Evolutionary conservation across 1,140 invertebrate species (phyloP).

Genomic region (Diorhabda sublineata): DNA sequence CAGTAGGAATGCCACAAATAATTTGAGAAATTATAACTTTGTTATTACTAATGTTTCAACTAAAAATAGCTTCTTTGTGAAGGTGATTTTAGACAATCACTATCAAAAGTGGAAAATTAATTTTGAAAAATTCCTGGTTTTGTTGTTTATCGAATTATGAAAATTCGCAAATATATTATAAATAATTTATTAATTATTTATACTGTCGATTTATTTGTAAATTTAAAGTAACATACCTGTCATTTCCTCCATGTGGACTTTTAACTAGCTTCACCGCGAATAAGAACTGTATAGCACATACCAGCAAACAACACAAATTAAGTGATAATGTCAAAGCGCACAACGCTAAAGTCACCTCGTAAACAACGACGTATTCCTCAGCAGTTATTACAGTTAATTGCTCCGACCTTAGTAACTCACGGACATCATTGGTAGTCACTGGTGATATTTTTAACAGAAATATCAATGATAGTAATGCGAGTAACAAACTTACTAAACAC

Average conservation of each 20-base stretch:
- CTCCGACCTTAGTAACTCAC: constrained; percentile 55
- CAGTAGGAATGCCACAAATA: too few relatives aligned
- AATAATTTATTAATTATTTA: too few relatives aligned
- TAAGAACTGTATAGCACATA: constrained; percentile 90
- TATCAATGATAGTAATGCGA: constrained; percentile 77
- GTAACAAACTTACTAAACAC: constrained; percentile 75
- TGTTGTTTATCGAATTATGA: too few relatives aligned
- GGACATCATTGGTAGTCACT: constrained; percentile 51
- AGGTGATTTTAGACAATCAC: too few relatives aligned
- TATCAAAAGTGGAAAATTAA: too few relatives aligned
- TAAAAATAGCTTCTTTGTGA: too few relatives aligned
- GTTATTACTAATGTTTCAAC: too few relatives aligned
- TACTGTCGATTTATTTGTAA: background rate
- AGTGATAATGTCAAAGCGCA: constrained; percentile 82
- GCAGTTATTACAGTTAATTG: constrained; percentile 56
- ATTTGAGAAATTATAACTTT: too few relatives aligned
- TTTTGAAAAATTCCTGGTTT: too few relatives aligned
- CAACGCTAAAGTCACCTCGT: constrained; percentile 84
- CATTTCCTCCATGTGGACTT: constrained; percentile 56
- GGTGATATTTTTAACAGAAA: constrained; percentile 82
- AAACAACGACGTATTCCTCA: constrained; percentile 81
- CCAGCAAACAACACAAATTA: constrained; percentile 85
- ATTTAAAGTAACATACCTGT: constrained; percentile 35
- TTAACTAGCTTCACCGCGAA: constrained; percentile 88
- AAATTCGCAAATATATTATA: too few relatives aligned